Conservation (phyloP, 2,113 vertebrate genomes). For the Apteryx mantelli region DNA sequence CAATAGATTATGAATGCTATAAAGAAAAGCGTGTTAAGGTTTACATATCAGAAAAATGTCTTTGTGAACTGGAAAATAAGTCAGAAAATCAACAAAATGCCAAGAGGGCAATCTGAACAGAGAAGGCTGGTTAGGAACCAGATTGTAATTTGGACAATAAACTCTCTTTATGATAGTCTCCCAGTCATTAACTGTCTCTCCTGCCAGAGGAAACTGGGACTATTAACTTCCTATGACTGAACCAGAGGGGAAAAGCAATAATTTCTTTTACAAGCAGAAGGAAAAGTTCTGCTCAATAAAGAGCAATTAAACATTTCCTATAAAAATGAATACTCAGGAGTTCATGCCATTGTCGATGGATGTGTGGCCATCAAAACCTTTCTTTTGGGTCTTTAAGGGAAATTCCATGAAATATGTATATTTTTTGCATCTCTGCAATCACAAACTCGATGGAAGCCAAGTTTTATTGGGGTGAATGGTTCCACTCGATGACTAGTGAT, state of each 20-base stretch:
- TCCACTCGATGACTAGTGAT: not conserved
- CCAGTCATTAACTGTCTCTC: constrained; percentile 61
- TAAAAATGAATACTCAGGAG: constrained; percentile 57
- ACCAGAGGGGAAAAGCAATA: constrained; percentile 53
- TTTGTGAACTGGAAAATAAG: not conserved
- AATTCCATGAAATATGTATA: not conserved
- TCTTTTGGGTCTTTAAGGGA: not conserved
- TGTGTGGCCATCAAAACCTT: not conserved
- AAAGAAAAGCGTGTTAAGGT: not conserved
- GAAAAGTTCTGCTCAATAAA: constrained; percentile 79
- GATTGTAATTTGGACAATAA: constrained; percentile 76
- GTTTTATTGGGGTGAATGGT: not conserved
- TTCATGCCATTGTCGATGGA: not conserved
- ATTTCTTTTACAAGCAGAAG: constrained; percentile 77
- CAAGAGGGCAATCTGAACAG: constrained; percentile 16
- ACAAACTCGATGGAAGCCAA: not conserved
- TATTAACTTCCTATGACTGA: constrained; percentile 73
- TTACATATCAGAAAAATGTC: constrained; percentile 10
- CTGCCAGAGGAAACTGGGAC: constrained; percentile 63
- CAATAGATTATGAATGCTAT: not conserved
- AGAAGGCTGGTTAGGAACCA: constrained; percentile 52
- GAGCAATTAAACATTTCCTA: constrained; percentile 77
- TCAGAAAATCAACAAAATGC: constrained; percentile 23
- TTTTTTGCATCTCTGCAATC: not conserved
- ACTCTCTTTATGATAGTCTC: constrained; percentile 63